Evolutionary conservation across 1,140 invertebrate species (phyloP).

Genomic region (Trissolcus basalis): DNA sequence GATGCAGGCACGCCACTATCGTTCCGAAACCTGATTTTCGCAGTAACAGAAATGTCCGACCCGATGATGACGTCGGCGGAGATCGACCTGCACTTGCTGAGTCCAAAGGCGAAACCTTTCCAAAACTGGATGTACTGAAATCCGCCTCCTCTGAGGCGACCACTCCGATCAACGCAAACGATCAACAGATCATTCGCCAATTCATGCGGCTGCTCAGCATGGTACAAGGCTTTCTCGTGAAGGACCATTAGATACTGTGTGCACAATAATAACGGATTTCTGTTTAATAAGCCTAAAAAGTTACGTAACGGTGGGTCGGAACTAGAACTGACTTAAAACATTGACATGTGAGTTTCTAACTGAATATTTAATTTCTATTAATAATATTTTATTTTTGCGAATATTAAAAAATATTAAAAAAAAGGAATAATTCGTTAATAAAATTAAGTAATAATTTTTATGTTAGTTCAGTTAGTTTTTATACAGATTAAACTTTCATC

Average conservation of each 20-base stretch:
- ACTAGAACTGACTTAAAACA: slow-evolving; percentile 86
- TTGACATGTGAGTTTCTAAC: slow-evolving; percentile 87
- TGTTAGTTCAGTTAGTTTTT: too few relatives aligned
- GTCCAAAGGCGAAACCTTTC: slow-evolving; percentile 76
- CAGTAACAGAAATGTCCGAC: slow-evolving; percentile 65
- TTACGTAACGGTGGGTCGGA: slow-evolving; percentile 96
- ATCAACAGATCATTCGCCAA: slow-evolving; percentile 77
- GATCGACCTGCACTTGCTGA: slow-evolving; percentile 79
- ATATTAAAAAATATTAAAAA: too few relatives aligned
- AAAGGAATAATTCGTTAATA: too few relatives aligned
- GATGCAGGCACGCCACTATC: slow-evolving; percentile 71
- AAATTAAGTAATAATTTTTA: slow-evolving; percentile 35
- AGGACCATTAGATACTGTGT: slow-evolving; percentile 90
- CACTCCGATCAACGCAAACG: slow-evolving; percentile 78
- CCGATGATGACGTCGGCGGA: slow-evolving; percentile 67
- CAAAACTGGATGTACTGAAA: slow-evolving; percentile 48
- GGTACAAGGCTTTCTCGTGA: slow-evolving; percentile 85
- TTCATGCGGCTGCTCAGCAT: slow-evolving; percentile 75
- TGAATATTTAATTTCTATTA: too few relatives aligned
- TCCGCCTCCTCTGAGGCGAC: slow-evolving; percentile 71
- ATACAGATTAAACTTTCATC: too few relatives aligned
- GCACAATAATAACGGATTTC: slow-evolving; percentile 92
- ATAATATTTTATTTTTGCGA: too few relatives aligned
- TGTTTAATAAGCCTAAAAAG: slow-evolving; percentile 90
- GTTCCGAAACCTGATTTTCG: slow-evolving; percentile 62